Base-by-base conservation (phyloP, 2,888 invertebrate genomes). In the Leptinotarsa peninsularis region DNA sequence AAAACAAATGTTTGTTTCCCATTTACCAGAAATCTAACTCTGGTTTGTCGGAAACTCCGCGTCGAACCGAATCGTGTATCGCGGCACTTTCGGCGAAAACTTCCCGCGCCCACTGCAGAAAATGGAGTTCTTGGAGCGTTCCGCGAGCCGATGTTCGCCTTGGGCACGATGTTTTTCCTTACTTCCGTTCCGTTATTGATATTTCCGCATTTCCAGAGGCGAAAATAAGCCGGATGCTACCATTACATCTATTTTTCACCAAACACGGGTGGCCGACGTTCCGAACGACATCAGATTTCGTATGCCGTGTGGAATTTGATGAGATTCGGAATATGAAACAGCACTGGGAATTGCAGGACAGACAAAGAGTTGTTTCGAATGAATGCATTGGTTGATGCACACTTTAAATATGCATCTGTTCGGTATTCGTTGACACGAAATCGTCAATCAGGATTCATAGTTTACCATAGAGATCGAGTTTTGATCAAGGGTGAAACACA, bases 221-320 rank as follows among this genome's bases (percentile, higher is more conserved):
- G 67, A 50, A 71, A 74, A 74, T 71, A 74, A 67, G 67, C 74
- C 74, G 74, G 74, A 74, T 66, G 70, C 66, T 67, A 66, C 70
- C 58, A 56, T 67, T 74, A 67, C 71, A 74, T 74, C 58, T 71
- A 74, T 74, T 74, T 74, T 74, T 70, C 63, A 74, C 63, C 27
- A 27, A 63, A 63, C 63, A 63, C n/a, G 33, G n/a, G 33, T 33
- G 27, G 63, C 10, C 43, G 27, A 21, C 63, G 27, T 43, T 17
- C 43, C 63, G 63, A 33, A 63, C 43, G 63, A 63, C 63, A 63
- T 63, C 63, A 63, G 63, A 63, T 63, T 63, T 33, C n/a, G 63
- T 7, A 63, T 63, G 43, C 33, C 63, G 43, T 63, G 33, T 27
- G 63, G 63, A 43, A 63, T 63, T 33, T 43, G 63, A 63, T 63